Evolutionary conservation across 2,113 vertebrate genomes (phyloP).

Genomic region (Cynoglossus semilaevis): DNA sequence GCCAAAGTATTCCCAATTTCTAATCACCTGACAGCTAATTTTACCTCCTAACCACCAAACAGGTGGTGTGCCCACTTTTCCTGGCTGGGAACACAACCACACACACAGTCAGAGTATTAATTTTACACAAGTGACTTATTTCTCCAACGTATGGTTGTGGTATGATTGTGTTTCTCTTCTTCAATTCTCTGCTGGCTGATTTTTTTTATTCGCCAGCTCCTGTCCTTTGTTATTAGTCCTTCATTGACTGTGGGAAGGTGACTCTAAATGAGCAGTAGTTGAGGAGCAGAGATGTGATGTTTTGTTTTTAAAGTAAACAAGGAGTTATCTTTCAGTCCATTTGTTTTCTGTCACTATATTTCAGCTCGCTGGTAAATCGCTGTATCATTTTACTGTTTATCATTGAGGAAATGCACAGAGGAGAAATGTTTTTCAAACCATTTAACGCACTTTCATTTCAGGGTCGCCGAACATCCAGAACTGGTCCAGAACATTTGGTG

Average conservation of each 20-base stretch:
- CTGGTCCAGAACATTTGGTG: no score
- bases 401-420: no score
- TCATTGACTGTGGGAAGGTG: conserved; percentile 2
- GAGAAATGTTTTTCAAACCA: no score
- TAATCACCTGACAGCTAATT: background rate
- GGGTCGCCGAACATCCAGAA: no score
- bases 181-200: conserved; percentile 43
- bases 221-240: conserved; percentile 29
- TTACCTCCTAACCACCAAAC: no score
- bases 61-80: no score
- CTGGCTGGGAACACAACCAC: no score
- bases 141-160: conserved; percentile 46
- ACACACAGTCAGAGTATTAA: conserved; percentile 23
- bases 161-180: conserved; percentile 46
- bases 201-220: conserved; percentile 48
- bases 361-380: background rate
- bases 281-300: no score
- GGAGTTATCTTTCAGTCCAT: background rate
- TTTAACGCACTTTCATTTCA: no score
- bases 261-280: background rate
- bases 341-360: background rate
- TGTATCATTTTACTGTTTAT: background rate
- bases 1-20: no score
- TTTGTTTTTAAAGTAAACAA: no score
- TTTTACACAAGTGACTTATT: conserved; percentile 38